A percentile compares a stretch with the other conserved stretches of the same genome.
These are phyloP conservation scores for Dolichotis patagonum DNA, from an alignment of 2,113 vertebrate genomes.

Conservation along the genomic window DNA sequence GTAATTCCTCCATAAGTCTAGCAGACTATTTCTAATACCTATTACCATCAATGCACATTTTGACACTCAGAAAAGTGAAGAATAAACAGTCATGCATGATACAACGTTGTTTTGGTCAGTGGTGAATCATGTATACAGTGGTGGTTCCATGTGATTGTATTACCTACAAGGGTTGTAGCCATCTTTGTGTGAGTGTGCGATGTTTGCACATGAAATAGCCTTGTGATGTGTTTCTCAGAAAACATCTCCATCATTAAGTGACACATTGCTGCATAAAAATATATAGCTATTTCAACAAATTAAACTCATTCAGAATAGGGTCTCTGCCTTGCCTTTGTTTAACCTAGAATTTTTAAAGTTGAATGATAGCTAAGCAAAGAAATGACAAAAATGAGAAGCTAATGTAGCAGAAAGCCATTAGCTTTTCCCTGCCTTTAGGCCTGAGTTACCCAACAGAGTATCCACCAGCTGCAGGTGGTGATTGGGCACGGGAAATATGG, in stretches of 20 bases:
- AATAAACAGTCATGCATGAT: not conserved
- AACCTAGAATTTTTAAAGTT: not conserved
- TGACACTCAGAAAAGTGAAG: not conserved
- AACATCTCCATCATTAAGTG: not conserved
- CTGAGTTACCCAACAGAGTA: fast-evolving
- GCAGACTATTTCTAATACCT: not conserved
- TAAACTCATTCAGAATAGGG: not conserved
- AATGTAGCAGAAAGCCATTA: not conserved
- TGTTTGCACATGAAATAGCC: not conserved
- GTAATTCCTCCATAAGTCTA: not conserved
- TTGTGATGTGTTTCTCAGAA: not conserved
- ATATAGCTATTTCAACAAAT: not conserved
- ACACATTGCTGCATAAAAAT: not conserved
- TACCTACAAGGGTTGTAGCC: not conserved
- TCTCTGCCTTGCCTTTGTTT: not conserved
- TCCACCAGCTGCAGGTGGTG: too few relatives aligned
- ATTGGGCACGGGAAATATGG: fast-evolving
- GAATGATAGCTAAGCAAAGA: not conserved
- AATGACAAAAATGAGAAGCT: not conserved
- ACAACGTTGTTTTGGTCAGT: not conserved
- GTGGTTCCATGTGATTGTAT: not conserved
- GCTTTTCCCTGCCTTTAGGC: not conserved
- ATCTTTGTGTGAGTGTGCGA: not conserved
- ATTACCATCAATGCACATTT: not conserved
- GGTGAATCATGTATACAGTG: too few relatives aligned